Percentiles rank a stretch among this genome's conserved stretches.
Evolutionary conservation across 1,140 invertebrate genomes (phyloP).

Genomic region (Cecropterus lyciades): DNA sequence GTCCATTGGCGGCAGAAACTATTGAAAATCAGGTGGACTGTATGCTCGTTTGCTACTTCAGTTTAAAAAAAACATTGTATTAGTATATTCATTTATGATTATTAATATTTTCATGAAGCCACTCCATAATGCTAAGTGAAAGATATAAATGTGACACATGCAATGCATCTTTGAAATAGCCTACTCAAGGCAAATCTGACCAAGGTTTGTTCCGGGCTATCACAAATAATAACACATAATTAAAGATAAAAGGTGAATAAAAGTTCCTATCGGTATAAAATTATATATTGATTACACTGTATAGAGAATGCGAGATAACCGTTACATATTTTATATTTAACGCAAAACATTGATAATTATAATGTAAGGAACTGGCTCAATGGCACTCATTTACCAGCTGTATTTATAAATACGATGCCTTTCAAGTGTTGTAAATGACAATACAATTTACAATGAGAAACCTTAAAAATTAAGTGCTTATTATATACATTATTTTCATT

Average conservation of each 20-base stretch:
- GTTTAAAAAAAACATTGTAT: too few relatives aligned
- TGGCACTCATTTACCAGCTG: conserved; percentile 55
- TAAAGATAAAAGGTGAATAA: background rate
- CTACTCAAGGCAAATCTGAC: too few relatives aligned
- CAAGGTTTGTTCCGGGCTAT: too few relatives aligned
- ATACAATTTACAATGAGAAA: conserved; percentile 41
- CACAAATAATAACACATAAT: too few relatives aligned
- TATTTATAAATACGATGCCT: conserved; percentile 22
- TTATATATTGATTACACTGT: conserved; percentile 66
- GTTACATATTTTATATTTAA: conserved; percentile 43
- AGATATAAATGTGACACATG: too few relatives aligned
- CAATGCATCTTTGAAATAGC: too few relatives aligned
- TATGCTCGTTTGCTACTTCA: too few relatives aligned
- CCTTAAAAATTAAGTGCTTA: conserved; percentile 22
- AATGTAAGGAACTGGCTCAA: conserved; percentile 65
- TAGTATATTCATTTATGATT: too few relatives aligned
- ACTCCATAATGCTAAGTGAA: too few relatives aligned
- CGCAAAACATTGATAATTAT: conserved; percentile 48
- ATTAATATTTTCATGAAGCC: too few relatives aligned
- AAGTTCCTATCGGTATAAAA: conserved; percentile 52
- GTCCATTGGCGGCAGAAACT: too few relatives aligned
- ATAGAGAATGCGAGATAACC: conserved; percentile 59
- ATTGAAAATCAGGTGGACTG: too few relatives aligned
- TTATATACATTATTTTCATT: conserved; percentile 44
- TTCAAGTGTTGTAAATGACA: conserved; percentile 14